phyloP scores from a whole-genome alignment of 2,113 vertebrate genomes.

The Chloropsis hardwickii region DNA sequence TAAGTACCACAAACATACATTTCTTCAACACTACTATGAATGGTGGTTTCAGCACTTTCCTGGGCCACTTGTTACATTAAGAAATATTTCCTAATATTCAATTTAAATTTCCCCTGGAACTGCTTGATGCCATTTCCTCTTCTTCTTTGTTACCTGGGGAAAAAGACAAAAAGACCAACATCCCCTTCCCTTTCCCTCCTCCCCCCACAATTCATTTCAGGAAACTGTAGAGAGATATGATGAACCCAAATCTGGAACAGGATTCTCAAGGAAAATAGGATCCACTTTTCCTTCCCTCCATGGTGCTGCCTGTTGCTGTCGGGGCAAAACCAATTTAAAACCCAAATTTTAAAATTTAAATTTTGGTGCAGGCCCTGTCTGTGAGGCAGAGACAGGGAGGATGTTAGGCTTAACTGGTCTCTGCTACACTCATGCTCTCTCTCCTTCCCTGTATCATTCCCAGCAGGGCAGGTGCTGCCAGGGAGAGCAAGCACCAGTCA shows the following conservation, averaged over 20 bases:
- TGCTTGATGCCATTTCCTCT: background rate
- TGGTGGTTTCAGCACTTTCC: background rate
- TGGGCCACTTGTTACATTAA: too few species aligned
- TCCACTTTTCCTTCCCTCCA: background rate
- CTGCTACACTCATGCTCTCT: background rate
- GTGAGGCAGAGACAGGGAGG: background rate
- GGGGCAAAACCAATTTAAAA: background rate
- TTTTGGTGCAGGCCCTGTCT: background rate
- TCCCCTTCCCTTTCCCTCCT: fast-evolving
- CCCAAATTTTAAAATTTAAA: background rate
- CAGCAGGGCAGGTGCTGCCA: fast-evolving
- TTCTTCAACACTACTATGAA: background rate
- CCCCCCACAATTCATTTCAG: background rate
- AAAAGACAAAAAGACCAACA: background rate
- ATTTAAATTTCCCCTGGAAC: background rate
- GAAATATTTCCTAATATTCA: background rate
- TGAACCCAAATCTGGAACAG: background rate
- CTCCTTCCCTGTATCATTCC: background rate
- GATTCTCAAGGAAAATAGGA: background rate
- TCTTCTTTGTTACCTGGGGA: background rate
- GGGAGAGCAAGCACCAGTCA: background rate
- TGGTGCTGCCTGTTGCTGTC: fast-evolving
- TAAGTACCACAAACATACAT: background rate
- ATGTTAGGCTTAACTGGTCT: background rate
- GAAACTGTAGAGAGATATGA: background rate